Evolutionary conservation across 2,797 vertebrate genomes (phyloP).

Genomic region (Sebastes glaucus): DNA sequence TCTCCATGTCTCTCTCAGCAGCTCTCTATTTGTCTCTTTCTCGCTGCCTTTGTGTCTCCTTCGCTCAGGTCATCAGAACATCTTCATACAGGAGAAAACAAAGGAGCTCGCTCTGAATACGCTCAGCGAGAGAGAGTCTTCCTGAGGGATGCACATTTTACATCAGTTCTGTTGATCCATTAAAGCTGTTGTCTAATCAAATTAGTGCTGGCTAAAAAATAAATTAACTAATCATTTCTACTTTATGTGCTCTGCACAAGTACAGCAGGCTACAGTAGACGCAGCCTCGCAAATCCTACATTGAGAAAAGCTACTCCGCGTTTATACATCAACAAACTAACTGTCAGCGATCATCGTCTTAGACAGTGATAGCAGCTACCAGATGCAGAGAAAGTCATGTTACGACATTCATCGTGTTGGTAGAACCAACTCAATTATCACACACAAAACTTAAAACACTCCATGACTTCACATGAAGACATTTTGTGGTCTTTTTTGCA

Average conservation of each 20-base stretch:
- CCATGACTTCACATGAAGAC: no score
- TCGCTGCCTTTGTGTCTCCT: background rate
- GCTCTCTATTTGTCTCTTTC: background rate
- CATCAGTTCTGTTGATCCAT: background rate
- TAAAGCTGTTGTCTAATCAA: background rate
- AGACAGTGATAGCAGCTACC: no score
- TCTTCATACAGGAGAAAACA: background rate
- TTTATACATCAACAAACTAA: background rate
- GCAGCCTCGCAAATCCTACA: no score
- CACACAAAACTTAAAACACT: no score
- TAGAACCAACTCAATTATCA: no score
- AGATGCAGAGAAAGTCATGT: no score
- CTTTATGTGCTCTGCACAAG: no score
- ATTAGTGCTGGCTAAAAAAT: background rate
- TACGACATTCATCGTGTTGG: no score
- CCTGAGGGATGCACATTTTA: background rate
- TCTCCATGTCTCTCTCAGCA: background rate
- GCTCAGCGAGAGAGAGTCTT: background rate
- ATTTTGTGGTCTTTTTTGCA: background rate
- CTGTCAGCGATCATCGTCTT: no score
- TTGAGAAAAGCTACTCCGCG: no score
- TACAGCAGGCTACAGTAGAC: no score
- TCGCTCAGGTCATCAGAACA: constrained; percentile 11
- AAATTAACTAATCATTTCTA: background rate
- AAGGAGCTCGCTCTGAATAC: background rate